Evolutionary conservation across 2,888 invertebrate species (phyloP).

Genomic region (Lomographa bimaculata): DNA sequence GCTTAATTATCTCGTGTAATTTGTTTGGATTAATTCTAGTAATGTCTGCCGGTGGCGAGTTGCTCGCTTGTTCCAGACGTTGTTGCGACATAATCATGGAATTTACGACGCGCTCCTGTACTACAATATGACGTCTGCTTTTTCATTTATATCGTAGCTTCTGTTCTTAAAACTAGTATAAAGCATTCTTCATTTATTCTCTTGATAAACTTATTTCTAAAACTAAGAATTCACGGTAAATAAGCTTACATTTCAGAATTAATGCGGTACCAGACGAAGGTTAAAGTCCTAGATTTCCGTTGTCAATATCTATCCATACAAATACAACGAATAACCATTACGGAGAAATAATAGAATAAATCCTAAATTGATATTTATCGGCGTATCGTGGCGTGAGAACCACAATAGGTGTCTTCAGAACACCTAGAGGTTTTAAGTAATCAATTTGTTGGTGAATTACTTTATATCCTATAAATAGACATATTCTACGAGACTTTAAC

Average conservation of each 20-base stretch:
- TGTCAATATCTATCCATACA: slow-evolving; percentile 15
- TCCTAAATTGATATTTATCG: slow-evolving; percentile 38
- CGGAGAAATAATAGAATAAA: slow-evolving; percentile 14
- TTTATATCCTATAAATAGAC: no score
- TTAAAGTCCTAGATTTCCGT: slow-evolving; percentile 21
- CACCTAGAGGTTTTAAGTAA: neutral
- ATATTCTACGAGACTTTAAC: no score
- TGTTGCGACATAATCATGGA: slow-evolving; percentile 9
- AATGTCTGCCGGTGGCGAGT: slow-evolving; percentile 9
- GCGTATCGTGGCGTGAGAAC: slow-evolving; percentile 12
- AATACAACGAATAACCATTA: slow-evolving; percentile 27
- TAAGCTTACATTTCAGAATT: neutral
- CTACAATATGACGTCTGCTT: slow-evolving; percentile 14
- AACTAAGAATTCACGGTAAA: no score
- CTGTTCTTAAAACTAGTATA: neutral
- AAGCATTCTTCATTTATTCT: no score
- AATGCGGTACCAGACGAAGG: slow-evolving; percentile 15
- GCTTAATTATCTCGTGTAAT: slow-evolving; percentile 39
- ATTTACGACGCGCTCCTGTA: slow-evolving; percentile 12
- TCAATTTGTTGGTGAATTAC: no score
- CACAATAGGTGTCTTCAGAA: slow-evolving; percentile 4
- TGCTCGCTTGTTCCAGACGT: slow-evolving; percentile 8
- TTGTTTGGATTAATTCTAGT: slow-evolving; percentile 35
- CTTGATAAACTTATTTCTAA: no score
- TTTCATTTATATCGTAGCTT: no score